A percentile compares a stretch with the other conserved stretches of the same genome.
Conservation (phyloP, 2,888 invertebrate species). For the Bedellia somnulentella region DNA sequence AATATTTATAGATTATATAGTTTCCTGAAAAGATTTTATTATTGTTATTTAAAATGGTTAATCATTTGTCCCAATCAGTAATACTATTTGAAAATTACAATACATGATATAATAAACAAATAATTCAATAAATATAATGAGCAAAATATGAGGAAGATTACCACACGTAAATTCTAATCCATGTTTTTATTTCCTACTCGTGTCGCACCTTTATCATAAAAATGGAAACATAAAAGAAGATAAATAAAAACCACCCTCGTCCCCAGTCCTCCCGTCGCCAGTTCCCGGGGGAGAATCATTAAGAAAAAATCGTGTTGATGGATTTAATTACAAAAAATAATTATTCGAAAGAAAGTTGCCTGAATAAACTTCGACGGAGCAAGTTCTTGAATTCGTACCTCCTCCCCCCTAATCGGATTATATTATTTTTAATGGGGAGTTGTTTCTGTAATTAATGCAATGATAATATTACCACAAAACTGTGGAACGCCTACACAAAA, state of each 20-base stretch:
- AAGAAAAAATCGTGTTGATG: slow-evolving; percentile 63
- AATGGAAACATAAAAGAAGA: slow-evolving; percentile 23
- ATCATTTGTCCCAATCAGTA: too few species aligned
- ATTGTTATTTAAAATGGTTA: too few species aligned
- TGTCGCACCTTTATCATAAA: slow-evolving; percentile 17
- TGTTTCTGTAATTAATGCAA: slow-evolving; percentile 59
- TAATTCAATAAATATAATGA: neutral
- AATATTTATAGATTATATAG: too few species aligned
- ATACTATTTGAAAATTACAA: neutral
- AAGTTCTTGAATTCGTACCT: slow-evolving; percentile 59
- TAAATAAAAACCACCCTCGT: slow-evolving; percentile 27
- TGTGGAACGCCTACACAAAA: slow-evolving; percentile 29
- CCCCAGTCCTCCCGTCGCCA: slow-evolving; percentile 18
- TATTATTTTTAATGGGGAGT: slow-evolving; percentile 59
- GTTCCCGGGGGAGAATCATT: slow-evolving; percentile 55
- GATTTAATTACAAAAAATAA: slow-evolving; percentile 63
- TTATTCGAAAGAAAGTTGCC: slow-evolving; percentile 58
- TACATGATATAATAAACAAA: neutral
- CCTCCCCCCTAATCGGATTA: slow-evolving; percentile 60
- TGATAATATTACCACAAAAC: slow-evolving; percentile 53
- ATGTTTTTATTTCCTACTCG: too few species aligned
- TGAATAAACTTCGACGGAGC: slow-evolving; percentile 57
- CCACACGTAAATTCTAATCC: too few species aligned
- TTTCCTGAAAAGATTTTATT: too few species aligned
- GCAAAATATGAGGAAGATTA: too few species aligned